These are phyloP conservation scores for Lipophrys pholis DNA, from an alignment of 2,113 vertebrate genomes.

Conservation along the genomic window DNA sequence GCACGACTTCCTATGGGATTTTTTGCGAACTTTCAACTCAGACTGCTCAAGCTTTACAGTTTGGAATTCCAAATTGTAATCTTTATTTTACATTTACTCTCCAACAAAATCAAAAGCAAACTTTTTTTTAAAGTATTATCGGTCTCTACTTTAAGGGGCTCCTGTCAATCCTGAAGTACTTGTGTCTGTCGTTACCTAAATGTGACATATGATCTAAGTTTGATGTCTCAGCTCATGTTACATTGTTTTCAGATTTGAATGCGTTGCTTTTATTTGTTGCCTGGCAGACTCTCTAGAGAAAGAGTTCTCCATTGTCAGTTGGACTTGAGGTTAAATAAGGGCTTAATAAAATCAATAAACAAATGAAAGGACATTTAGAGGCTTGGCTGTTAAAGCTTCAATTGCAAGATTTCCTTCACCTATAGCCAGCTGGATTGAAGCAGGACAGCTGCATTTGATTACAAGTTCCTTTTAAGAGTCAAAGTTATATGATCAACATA, in stretches of 20 bases:
- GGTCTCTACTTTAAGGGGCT: no score
- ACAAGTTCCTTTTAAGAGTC: background rate
- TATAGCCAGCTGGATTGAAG: background rate
- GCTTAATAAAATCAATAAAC: background rate
- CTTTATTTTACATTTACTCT: background rate
- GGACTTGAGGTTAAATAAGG: no score
- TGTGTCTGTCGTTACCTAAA: no score
- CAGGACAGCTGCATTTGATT: background rate
- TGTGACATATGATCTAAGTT: no score
- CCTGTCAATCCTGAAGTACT: no score
- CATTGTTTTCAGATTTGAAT: no score
- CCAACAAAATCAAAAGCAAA: no score
- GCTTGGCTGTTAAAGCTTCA: background rate
- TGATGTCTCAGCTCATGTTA: no score
- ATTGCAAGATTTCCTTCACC: background rate
- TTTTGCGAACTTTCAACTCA: background rate
- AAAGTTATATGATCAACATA: conserved; percentile 20
- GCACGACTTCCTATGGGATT: background rate
- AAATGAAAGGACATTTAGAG: background rate
- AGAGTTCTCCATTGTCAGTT: no score
- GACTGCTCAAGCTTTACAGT: background rate
- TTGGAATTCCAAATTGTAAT: background rate
- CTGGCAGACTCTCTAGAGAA: no score
- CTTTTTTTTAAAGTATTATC: background rate
- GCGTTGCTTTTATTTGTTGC: no score